Evolutionary conservation across 2,113 vertebrate species (phyloP).

Genomic region (Antigone vipio): DNA sequence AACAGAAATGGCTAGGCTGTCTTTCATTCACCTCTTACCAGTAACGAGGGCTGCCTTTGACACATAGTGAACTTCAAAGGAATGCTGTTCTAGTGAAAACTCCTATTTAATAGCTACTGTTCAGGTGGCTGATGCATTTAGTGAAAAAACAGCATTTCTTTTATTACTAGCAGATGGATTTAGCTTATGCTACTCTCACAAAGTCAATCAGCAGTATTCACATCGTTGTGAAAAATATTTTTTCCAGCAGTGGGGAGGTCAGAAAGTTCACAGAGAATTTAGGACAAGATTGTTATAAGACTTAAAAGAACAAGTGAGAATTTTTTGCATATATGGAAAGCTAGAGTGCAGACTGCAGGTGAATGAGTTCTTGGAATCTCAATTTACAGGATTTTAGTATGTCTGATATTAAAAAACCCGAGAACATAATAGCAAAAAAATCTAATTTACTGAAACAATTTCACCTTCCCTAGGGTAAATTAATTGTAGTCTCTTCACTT

Average conservation of each 20-base stretch:
- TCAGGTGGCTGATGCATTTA: neutral
- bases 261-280: neutral
- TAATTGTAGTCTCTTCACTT: neutral
- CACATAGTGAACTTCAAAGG: neutral
- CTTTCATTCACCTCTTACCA: neutral
- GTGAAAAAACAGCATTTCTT: neutral
- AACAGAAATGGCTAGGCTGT: neutral
- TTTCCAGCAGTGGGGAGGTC: neutral
- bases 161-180: neutral
- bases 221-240: neutral
- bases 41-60: neutral
- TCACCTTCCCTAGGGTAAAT: neutral
- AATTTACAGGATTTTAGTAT: constrained; percentile 19
- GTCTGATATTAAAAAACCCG: neutral
- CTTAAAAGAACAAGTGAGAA: constrained; percentile 23
- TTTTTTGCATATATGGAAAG: constrained; percentile 21
- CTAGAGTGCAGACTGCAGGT: neutral
- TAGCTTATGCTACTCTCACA: neutral
- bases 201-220: neutral
- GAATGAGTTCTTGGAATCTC: constrained; percentile 31
- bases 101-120: neutral
- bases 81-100: neutral
- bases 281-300: neutral
- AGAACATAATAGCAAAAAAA: constrained; percentile 23
- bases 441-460: constrained; percentile 12